Conservation (phyloP, 2,113 vertebrate genomes). For the Petroica traversi region DNA sequence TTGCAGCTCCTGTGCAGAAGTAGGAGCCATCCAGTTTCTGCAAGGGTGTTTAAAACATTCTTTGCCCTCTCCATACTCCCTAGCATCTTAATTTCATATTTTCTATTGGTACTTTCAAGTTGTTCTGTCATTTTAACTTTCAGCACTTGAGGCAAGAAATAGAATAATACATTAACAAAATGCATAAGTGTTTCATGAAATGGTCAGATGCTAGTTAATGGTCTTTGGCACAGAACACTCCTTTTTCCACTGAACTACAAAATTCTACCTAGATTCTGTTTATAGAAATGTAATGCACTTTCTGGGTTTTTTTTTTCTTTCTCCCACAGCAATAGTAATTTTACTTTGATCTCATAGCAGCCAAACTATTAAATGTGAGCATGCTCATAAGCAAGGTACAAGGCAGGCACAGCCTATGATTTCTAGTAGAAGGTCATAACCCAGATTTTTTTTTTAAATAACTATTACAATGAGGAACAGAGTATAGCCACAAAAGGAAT, state of each 20-base stretch:
- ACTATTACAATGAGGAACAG: constrained; percentile 80
- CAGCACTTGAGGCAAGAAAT: constrained; percentile 40
- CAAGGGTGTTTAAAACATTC: constrained; percentile 34
- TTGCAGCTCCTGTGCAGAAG: background rate
- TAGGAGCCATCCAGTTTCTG: background rate
- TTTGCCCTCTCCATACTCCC: background rate
- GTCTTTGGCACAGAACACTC: constrained; percentile 26
- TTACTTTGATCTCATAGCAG: constrained; percentile 73
- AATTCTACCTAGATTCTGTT: constrained; percentile 67
- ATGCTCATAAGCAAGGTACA: constrained; percentile 72
- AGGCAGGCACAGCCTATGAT: constrained; percentile 70
- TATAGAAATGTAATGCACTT: constrained; percentile 59
- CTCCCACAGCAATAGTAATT: constrained; percentile 68
- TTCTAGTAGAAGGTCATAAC: constrained; percentile 79
- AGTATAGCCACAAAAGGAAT: constrained; percentile 76
- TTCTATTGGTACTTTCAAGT: constrained; percentile 45
- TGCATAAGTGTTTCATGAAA: constrained; percentile 43
- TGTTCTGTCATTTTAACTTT: constrained; percentile 58
- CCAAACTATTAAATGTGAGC: constrained; percentile 71
- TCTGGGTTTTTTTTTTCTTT: constrained; percentile 4
- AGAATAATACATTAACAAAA: constrained; percentile 48
- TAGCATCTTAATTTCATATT: constrained; percentile 45
- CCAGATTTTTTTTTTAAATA: constrained; percentile 75
- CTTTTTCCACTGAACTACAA: constrained; percentile 12
- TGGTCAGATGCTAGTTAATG: constrained; percentile 1